Evolutionary conservation across 2,888 invertebrate species (phyloP).

Genomic region (Halictus ligatus): DNA sequence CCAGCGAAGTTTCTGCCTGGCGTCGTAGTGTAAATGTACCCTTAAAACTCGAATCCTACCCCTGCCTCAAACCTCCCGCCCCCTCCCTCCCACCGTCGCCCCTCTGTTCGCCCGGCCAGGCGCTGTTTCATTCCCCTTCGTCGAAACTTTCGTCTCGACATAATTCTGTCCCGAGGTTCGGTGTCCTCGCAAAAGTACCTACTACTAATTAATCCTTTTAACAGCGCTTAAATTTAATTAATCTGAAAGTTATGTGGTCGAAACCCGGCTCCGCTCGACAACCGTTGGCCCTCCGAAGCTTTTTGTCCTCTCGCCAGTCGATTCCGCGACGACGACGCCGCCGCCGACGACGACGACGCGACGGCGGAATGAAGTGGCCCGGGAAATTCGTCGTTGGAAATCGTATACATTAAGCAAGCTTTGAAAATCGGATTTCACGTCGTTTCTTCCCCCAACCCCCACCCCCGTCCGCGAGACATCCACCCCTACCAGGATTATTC

Average conservation of each 20-base stretch:
- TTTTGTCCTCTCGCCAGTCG: constrained; percentile 43
- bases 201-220: constrained; percentile 83
- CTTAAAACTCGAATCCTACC: constrained; percentile 15
- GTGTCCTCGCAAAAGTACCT: constrained; percentile 73
- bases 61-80: not conserved
- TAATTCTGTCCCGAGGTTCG: constrained; percentile 71
- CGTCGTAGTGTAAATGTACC: constrained; percentile 60
- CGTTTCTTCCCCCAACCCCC: constrained; percentile 36
- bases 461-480: constrained; percentile 20
- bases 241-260: constrained; percentile 82
- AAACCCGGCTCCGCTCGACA: constrained; percentile 56
- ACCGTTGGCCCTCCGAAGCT: constrained; percentile 49
- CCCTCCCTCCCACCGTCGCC: not conserved
- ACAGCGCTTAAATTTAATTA: constrained; percentile 82
- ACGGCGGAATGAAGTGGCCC: not conserved
- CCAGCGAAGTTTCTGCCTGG: constrained; percentile 56
- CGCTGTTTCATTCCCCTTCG: constrained; percentile 63
- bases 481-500: not conserved
- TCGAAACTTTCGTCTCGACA: constrained; percentile 72
- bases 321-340: constrained; percentile 27
- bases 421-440: constrained; percentile 74
- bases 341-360: not conserved
- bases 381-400: constrained; percentile 62
- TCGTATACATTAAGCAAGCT: constrained; percentile 69
- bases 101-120: not conserved